Percentiles rank a stretch among this genome's conserved stretches.
Conservation (phyloP, 2,797 vertebrate genomes). For the Pseudochromis fuscus region DNA sequence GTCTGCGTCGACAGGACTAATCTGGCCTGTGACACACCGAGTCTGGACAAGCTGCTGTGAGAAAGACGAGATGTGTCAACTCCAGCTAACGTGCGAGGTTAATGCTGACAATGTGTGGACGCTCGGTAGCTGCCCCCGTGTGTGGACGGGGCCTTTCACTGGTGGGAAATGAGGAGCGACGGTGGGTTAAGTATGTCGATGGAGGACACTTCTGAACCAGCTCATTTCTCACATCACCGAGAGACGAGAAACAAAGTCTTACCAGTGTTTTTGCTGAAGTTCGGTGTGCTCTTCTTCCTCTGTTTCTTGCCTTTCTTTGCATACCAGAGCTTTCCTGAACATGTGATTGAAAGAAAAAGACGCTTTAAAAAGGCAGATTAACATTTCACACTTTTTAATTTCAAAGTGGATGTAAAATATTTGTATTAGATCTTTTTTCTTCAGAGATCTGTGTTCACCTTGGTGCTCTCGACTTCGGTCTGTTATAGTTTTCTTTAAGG, state of each 20-base stretch:
- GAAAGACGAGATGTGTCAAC: conserved; percentile 49
- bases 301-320: conserved; percentile 95
- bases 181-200: conserved; percentile 1
- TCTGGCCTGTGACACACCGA: conserved; percentile 71
- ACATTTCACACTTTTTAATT: conserved; percentile 16
- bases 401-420: conserved; percentile 4
- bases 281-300: conserved; percentile 90
- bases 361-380: conserved; percentile 3
- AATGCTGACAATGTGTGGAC: conserved; percentile 44
- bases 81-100: conserved; percentile 35
- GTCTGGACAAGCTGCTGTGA: conserved; percentile 64
- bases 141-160: conserved; percentile 1
- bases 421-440: conserved; percentile 11
- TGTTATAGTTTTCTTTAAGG: conserved; percentile 95
- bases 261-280: conserved; percentile 90
- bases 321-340: conserved; percentile 93
- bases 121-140: conserved; percentile 38
- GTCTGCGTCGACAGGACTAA: conserved; percentile 69
- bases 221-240: conserved; percentile 5
- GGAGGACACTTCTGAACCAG: conserved; percentile 8
- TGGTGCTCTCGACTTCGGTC: conserved; percentile 90
- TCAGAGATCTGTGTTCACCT: conserved; percentile 65
- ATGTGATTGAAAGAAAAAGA: conserved; percentile 22
- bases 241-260: conserved; percentile 54
- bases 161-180: conserved; percentile 39